A percentile compares a stretch with the other conserved stretches of the same genome.
phyloP scores from a whole-genome alignment of 2,113 vertebrate genomes.

The Etheostoma cragini region DNA sequence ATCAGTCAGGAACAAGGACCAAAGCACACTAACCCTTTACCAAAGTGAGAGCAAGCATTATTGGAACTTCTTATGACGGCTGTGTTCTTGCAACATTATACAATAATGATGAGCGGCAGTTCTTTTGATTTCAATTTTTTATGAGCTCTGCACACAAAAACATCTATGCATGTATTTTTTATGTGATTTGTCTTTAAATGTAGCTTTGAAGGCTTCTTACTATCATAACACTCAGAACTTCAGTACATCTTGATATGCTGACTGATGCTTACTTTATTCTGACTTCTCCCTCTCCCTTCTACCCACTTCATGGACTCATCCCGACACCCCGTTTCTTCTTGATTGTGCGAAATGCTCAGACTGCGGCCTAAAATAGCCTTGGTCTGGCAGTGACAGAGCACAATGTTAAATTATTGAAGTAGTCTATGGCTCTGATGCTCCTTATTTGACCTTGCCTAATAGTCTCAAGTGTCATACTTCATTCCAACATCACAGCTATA shows the following conservation, averaged over 20 bases:
- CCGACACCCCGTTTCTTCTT: slow-evolving; percentile 28
- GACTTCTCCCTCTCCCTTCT: background rate
- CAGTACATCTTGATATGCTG: background rate
- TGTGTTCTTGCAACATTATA: slow-evolving; percentile 6
- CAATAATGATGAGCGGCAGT: slow-evolving; percentile 25
- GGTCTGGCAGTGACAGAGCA: slow-evolving; percentile 68
- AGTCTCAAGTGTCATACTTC: slow-evolving; percentile 47
- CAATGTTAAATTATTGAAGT: slow-evolving; percentile 78
- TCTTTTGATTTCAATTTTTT: slow-evolving; percentile 47
- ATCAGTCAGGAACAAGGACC: slow-evolving; percentile 31
- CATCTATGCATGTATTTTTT: slow-evolving; percentile 62
- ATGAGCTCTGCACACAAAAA: slow-evolving; percentile 47
- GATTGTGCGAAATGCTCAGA: slow-evolving; percentile 45
- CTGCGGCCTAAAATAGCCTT: slow-evolving; percentile 75
- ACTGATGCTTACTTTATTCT: background rate
- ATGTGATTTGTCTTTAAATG: slow-evolving; percentile 48
- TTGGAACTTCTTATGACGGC: background rate
- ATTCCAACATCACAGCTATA: slow-evolving; percentile 17
- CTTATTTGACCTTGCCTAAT: slow-evolving; percentile 51
- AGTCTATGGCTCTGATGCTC: slow-evolving; percentile 42
- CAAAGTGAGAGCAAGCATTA: background rate
- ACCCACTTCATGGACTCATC: slow-evolving; percentile 12
- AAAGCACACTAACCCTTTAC: slow-evolving; percentile 5
- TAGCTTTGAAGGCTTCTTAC: slow-evolving; percentile 32
- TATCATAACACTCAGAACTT: background rate